Conservation (phyloP, 2,113 vertebrate genomes). For the Parus major region DNA sequence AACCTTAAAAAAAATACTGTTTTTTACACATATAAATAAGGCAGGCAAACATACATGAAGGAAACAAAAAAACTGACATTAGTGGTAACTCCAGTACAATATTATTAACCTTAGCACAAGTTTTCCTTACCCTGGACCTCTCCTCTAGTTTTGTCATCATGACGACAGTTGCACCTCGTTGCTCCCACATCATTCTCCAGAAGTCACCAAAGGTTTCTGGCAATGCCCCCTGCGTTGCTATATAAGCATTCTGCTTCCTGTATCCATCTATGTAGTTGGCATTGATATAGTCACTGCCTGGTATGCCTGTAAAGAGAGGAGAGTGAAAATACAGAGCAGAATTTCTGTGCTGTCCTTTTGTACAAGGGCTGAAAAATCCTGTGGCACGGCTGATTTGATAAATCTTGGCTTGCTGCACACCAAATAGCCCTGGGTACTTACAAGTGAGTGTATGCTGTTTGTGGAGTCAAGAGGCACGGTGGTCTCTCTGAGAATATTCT, state of each 20-base stretch:
- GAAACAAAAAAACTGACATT: background rate
- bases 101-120: background rate
- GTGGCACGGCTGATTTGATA: background rate
- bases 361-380: background rate
- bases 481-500: background rate
- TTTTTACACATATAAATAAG: background rate
- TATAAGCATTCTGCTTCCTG: constrained; percentile 97
- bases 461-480: background rate
- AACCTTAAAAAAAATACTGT: background rate
- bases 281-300: constrained; percentile 97
- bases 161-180: constrained; percentile 93
- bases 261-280: constrained; percentile 99
- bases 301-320: constrained; percentile 83
- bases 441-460: background rate
- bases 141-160: constrained; percentile 99
- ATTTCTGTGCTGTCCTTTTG: background rate
- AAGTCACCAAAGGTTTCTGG: constrained; percentile 99
- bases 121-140: constrained; percentile 88
- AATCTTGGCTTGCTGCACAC: background rate
- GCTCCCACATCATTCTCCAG: constrained; percentile 99
- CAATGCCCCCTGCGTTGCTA: constrained; percentile 93
- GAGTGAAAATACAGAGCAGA: background rate
- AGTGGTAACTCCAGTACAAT: background rate
- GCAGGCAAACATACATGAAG: background rate
- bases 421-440: fast-evolving